Evolutionary conservation across 2,797 vertebrate genomes (phyloP), one percentile per base, ranked within the genome.

Genomic region (Hoplostethus atlanticus): DNA sequence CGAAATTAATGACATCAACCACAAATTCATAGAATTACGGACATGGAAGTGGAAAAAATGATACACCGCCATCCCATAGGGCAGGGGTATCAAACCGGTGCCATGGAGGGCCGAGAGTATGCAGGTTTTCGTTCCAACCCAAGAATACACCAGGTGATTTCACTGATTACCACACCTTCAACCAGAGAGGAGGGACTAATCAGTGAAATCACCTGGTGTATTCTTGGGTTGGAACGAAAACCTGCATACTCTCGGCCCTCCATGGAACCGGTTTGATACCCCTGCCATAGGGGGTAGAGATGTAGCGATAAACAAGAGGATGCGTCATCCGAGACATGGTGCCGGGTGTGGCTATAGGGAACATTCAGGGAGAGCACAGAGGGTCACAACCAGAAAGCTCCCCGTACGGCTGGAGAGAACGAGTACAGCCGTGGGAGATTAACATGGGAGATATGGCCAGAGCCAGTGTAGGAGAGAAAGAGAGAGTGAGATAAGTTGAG

Each of bases 391-490:
- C 79, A 80, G 81, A 85, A 81, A 70, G 81, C 79, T 77, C 56
- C 36, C 59, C 61, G 78, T 83, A 80, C 30, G 70, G 79, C 60
- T 80, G 84, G 83, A 85, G 80, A 86, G 87, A 89, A 85, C 63
- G 80, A 90, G 77, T 71, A 63, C 77, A 89, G 81, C 85, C 56
- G 76, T 77, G 80, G 76, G 87, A 93, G 92, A 94, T 92, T 88
- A 90, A 92, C 89, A 92, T 76, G 84, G 61, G 82, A 80, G 91
- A 93, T 91, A 89, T 50, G 87, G 80, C 50, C 81, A 51, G 76
- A 89, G 83, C 51, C 64, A 61, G 76, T 66, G 85, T 71, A 77
- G 67, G 81, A 89, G 83, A 86, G 84, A 89, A 86, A 89, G 87
- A 84, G 54, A 17, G 76, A 71, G 80, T 13, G 82, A 85, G 90